Evolutionary conservation across 2,797 vertebrate species (phyloP), one percentile per base, ranked within the genome.

Genomic region (Astyanax mexicanus): DNA sequence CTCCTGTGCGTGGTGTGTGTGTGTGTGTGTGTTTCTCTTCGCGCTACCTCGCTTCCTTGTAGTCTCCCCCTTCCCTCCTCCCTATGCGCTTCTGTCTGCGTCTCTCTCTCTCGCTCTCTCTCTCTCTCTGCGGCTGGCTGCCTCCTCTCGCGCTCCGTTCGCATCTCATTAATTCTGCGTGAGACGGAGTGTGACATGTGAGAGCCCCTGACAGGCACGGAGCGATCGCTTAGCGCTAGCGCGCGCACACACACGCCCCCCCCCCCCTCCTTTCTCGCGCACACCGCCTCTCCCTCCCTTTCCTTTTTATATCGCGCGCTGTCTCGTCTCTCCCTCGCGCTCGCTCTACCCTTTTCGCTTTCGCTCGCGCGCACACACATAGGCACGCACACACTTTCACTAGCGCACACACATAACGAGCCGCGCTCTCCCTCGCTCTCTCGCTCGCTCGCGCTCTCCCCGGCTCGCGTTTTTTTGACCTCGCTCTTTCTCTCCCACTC

Each of bases 141-240:
- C 58, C 32, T 60, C 57, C 76, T 47, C 54, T 62, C 52, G 61
- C 68, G 65, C 77, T 74, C 83, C 12, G 55, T 77, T 81, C 78
- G 73, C 85, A 82, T 81, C 84, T 85, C 81, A 84, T 86, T 84
- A 86, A 85, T 86, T 81, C 84, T 70, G 81, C 42, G 80, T 77
- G 79, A 87, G 84, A 81, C 85, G 66, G 72, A 84, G 80, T 84
- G 82, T 85, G 82, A 84, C 85, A 84, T 83, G 79, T 75, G 79
- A 86, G 84, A 79, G 72, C 81, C 84, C 82, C 82, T 80, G 82
- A 84, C 84, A 85, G 85, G 82, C 84, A 75, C 80, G 64, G 83
- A 80, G 75, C 75, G 77, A 86, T 80, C 75, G 79, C 79, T 85
- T 84, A 83, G 78, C 64, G 21, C 72, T 12, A 55, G 25, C 74